Percentiles rank a stretch among this genome's conserved stretches.
Evolutionary conservation across 2,888 invertebrate genomes (phyloP).

Genomic region (Melitaea athalia): DNA sequence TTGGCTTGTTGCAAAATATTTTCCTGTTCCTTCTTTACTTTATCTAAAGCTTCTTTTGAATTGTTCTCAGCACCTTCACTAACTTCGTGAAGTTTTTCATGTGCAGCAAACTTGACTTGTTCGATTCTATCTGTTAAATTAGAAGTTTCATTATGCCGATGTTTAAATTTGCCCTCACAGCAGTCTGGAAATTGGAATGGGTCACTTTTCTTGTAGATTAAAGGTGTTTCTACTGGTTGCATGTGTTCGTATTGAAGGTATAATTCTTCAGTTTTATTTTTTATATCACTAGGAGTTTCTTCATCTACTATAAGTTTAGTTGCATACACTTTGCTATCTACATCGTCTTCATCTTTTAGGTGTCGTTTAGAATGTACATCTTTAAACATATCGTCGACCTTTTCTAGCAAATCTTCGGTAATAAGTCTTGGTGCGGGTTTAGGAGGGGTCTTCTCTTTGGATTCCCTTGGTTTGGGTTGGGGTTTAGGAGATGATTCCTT

Average conservation of each 20-base stretch:
- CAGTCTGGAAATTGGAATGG: constrained; percentile 71
- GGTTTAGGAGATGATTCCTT: constrained; percentile 63
- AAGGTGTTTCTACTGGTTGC: constrained; percentile 74
- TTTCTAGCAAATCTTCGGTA: constrained; percentile 71
- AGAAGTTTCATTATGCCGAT: constrained; percentile 73
- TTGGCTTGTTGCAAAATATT: constrained; percentile 60
- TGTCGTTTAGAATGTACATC: constrained; percentile 67
- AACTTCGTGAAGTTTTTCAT: constrained; percentile 64
- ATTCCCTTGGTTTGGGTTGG: constrained; percentile 59
- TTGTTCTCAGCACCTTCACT: constrained; percentile 56
- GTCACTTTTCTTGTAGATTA: constrained; percentile 56
- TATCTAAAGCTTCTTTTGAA: constrained; percentile 58
- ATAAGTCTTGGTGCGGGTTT: constrained; percentile 75
- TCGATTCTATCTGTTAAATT: constrained; percentile 71
- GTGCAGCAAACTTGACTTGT: constrained; percentile 68
- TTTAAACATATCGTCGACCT: constrained; percentile 80
- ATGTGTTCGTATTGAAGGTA: constrained; percentile 73
- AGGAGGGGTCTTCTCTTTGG: constrained; percentile 65
- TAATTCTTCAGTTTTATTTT: constrained; percentile 58
- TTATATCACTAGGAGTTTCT: constrained; percentile 52
- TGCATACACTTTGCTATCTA: constrained; percentile 61
- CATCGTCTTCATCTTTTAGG: constrained; percentile 63
- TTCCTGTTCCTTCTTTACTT: constrained; percentile 65
- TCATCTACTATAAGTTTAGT: constrained; percentile 76
- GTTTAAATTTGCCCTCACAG: constrained; percentile 67